phyloP scores from a whole-genome alignment of 92 coral and sea anemone species.

The Nematostella vectensis region DNA sequence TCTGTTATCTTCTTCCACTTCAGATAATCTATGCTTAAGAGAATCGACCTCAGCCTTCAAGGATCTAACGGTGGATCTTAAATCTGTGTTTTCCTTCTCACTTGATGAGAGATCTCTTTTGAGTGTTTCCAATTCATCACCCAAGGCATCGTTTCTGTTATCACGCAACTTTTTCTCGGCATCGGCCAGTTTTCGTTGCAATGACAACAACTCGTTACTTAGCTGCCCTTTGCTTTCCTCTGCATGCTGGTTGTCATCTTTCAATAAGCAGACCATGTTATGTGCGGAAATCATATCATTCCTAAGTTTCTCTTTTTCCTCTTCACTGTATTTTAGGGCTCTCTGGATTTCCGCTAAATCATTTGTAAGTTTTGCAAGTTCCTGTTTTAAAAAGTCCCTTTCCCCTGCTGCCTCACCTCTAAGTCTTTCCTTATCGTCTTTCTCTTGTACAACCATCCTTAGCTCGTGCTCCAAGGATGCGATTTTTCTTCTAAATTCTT shows the following conservation, averaged over 20 bases:
- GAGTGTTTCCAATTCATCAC: slow-evolving; percentile 19
- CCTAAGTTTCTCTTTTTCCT: slow-evolving; percentile 63
- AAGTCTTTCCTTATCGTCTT: slow-evolving; percentile 28
- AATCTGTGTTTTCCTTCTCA: slow-evolving; percentile 39
- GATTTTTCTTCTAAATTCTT: slow-evolving; percentile 31
- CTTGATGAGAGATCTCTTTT: slow-evolving; percentile 45
- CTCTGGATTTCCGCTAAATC: slow-evolving; percentile 39
- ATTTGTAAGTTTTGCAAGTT: slow-evolving; percentile 16
- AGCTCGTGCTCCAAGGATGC: slow-evolving; percentile 31
- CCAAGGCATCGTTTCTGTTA: slow-evolving; percentile 17
- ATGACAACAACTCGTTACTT: slow-evolving; percentile 27
- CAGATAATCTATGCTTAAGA: slow-evolving; percentile 27
- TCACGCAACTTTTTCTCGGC: slow-evolving; percentile 25
- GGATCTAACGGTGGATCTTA: slow-evolving; percentile 22
- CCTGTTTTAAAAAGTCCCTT: slow-evolving; percentile 24
- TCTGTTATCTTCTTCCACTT: slow-evolving; percentile 29
- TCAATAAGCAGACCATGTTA: slow-evolving; percentile 50
- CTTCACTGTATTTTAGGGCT: slow-evolving; percentile 48
- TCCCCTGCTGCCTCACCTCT: slow-evolving; percentile 32
- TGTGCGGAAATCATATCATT: slow-evolving; percentile 63
- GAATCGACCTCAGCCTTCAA: slow-evolving; percentile 45
- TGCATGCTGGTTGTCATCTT: slow-evolving; percentile 35
- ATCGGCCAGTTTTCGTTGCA: slow-evolving; percentile 39
- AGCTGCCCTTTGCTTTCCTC: slow-evolving; percentile 45
- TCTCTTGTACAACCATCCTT: slow-evolving; percentile 50